Evolutionary conservation across 1,140 invertebrate genomes (phyloP), one percentile per base, ranked within the genome.

Genomic region (Oedothorax gibbosus): DNA sequence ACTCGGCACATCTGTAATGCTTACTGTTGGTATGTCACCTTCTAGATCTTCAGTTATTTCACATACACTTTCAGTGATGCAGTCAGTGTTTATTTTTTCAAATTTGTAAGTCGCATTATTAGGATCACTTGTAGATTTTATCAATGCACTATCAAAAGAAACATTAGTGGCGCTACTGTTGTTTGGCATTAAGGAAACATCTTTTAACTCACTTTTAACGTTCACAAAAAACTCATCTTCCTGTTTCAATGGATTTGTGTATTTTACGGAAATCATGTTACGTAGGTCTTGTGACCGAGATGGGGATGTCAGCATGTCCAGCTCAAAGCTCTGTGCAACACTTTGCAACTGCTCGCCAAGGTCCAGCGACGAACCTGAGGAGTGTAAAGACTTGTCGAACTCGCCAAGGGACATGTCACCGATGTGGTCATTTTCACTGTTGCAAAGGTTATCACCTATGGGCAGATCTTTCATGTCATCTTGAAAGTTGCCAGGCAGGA

Each of bases 401-500:
- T 85, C 83, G 11, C 54, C 64, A 21, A 85, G 21, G 62, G 73
- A 60, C 71, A 77, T 54, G 15, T 72, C 83, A 69, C 53, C 50
- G 11, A 85, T 85, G 53, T 78, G 68, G 18, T 53, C 62, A 54
- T 54, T 65, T 12, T 20, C 53, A 20, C 64, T 56, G n/a, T 49
- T 51, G 71, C 75, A 69, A 35, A 85, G 9, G 15, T 57, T 60
- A 64, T n/a, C 18, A 15, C 21, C 49, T 8, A 64, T 21, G 10
- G 73, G n/a, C 10, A 82, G 51, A 51, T 82, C 79, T 72, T 82
- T 82, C 9, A 20, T 60, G 21, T 65, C 65, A 18, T 71, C 73
- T 78, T 85, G 83, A 53, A 85, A 85, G 18, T 35, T 85, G 50
- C 71, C 83, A 18, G 83, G 83, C 11, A 85, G 10, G 2, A 85